Conservation (phyloP, 2,113 vertebrate genomes). For the Aplodontia rufa region DNA sequence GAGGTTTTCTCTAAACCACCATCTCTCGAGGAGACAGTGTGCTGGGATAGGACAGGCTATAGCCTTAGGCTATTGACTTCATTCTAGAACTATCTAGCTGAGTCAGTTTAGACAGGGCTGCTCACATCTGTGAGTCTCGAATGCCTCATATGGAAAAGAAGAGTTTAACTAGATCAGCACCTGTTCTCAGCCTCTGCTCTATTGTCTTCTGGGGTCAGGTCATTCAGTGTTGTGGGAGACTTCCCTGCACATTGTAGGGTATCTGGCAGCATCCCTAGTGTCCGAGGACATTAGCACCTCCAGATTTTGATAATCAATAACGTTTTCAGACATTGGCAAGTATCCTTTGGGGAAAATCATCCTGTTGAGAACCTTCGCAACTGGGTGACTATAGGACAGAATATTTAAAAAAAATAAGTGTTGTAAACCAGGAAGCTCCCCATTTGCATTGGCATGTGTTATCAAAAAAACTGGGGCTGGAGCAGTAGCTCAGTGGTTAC, state of each 20-base stretch:
- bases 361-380: background rate
- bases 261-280: too few species aligned
- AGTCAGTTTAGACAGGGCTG: background rate
- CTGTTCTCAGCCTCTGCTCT: background rate
- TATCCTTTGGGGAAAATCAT: background rate
- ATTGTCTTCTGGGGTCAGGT: background rate
- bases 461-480: too few species aligned
- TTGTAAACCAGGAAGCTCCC: background rate
- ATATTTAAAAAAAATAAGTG: background rate
- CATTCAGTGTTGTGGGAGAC: background rate
- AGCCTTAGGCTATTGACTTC: background rate
- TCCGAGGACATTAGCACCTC: background rate
- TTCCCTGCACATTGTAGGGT: background rate
- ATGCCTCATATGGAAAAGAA: background rate
- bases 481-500: too few species aligned
- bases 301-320: background rate
- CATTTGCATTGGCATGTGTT: background rate
- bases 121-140: background rate
- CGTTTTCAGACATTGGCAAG: background rate
- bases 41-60: accelerated
- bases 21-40: background rate
- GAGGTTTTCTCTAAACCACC: background rate
- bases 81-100: background rate
- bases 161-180: background rate
- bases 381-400: background rate